phyloP scores from a whole-genome alignment of 1,140 invertebrate species.

The Rhagoletis zephyria region DNA sequence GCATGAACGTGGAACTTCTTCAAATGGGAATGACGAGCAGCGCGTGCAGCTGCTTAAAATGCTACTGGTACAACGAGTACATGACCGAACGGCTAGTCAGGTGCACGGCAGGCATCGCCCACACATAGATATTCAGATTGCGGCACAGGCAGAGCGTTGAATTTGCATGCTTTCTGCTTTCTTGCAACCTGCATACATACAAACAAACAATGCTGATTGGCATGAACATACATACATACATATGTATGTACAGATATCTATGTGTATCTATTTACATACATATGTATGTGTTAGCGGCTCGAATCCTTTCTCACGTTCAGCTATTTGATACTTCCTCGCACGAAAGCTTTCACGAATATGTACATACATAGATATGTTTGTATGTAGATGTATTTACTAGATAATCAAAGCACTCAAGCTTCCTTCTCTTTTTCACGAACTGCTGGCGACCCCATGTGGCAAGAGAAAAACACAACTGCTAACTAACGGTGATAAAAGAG shows the following conservation, averaged over 20 bases:
- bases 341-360: conserved; percentile 10
- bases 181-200: background rate
- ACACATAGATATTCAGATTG: conserved; percentile 41
- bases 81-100: conserved; percentile 71
- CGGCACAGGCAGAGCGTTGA: background rate
- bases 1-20: conserved; percentile 41
- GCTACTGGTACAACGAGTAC: conserved; percentile 71
- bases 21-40: conserved; percentile 53
- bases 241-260: background rate
- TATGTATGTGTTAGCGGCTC: too few relatives aligned
- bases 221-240: background rate
- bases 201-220: background rate
- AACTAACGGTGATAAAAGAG: background rate
- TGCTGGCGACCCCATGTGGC: background rate
- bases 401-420: background rate
- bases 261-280: too few relatives aligned
- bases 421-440: conserved; percentile 41
- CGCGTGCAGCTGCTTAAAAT: conserved; percentile 74
- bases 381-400: background rate
- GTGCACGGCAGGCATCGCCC: conserved; percentile 59
- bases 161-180: background rate
- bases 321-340: background rate
- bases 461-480: background rate
- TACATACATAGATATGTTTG: background rate
- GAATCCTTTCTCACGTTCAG: conserved; percentile 9